Base-by-base conservation (phyloP, 2,797 vertebrate species). In the Gadopsis marmoratus region DNA sequence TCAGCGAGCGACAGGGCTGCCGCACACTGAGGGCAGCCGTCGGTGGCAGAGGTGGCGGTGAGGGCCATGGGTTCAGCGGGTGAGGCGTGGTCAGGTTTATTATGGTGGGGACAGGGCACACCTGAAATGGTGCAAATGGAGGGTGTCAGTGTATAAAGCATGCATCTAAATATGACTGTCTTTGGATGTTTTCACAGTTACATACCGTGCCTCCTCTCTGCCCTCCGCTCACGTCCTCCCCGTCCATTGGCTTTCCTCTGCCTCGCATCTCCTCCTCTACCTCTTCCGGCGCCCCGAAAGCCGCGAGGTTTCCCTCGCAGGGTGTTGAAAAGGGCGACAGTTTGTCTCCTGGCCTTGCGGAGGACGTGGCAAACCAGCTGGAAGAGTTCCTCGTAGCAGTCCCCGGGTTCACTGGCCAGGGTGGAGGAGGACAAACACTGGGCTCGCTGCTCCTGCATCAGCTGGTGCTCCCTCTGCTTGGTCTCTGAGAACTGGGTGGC, bases 401-500 rank as follows among this genome's bases (percentile, higher is more conserved):
- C 97, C 0, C 97, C 97, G 0, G 98, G 98, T 84, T 99, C 97
- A 56, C 97, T 97, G 89, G 95, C 97, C 0, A 99, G 95, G 0
- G 98, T 98, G 92, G 98, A 99, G 84, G 97, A 98, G 39, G 97
- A 99, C 19, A 96, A 95, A 85, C 97, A 97, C 1, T 86, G 95
- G 0, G 96, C 97, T 11, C 98, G 89, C 89, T 99, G 98, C 93
- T 99, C 97, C 94, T 99, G 97, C 98, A 99, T 99, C 94, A 99
- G 94, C 93, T 98, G 97, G 90, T 99, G 97, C 89, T 99, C 98
- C 43, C 98, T 92, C 92, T 99, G 97, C 93, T 99, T 99, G 50
- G 98, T 99, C 95, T 99, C 98, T 0, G 97, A 98, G 94, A 99
- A 99, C 94, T 99, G 98, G 0, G 98, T 99, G 79, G 98, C 98